Conservation (phyloP, 2,888 invertebrate genomes). For the Tachystola acroxantha region DNA sequence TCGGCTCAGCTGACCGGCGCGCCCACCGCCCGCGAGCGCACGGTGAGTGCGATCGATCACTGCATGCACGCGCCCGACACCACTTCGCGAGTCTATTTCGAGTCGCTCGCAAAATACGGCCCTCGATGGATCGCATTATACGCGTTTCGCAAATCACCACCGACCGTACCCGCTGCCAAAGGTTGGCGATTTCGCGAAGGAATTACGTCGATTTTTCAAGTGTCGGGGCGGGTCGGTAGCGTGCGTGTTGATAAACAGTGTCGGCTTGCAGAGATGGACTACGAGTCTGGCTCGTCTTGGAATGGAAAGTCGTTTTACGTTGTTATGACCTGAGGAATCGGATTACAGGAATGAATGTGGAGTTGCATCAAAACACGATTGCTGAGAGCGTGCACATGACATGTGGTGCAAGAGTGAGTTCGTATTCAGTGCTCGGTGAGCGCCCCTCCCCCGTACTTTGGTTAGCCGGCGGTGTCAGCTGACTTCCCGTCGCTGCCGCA, state of each 20-base stretch:
- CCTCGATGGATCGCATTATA: slow-evolving; percentile 40
- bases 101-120: slow-evolving; percentile 59
- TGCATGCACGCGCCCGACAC: slow-evolving; percentile 62
- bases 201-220: slow-evolving; percentile 44
- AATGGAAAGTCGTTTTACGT: slow-evolving; percentile 36
- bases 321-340: slow-evolving; percentile 46
- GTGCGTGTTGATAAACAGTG: slow-evolving; percentile 70
- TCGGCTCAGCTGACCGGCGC: slow-evolving; percentile 68
- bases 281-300: slow-evolving; percentile 27
- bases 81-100: slow-evolving; percentile 63
- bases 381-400: slow-evolving; percentile 19
- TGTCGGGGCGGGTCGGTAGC: slow-evolving; percentile 35
- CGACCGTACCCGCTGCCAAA: slow-evolving; percentile 38
- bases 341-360: slow-evolving; percentile 39
- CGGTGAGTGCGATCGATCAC: slow-evolving; percentile 74
- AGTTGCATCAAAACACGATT: slow-evolving; percentile 36
- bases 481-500: slow-evolving; percentile 40
- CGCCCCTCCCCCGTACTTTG: slow-evolving; percentile 18
- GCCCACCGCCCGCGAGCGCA: slow-evolving; percentile 59
- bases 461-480: slow-evolving; percentile 40
- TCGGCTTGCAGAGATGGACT: slow-evolving; percentile 51
- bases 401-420: slow-evolving; percentile 15
- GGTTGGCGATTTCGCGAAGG: slow-evolving; percentile 41
- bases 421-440: background rate
- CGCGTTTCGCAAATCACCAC: slow-evolving; percentile 39